Conservation (phyloP, 2,113 vertebrate genomes). For the Mandrillus leucophaeus region DNA sequence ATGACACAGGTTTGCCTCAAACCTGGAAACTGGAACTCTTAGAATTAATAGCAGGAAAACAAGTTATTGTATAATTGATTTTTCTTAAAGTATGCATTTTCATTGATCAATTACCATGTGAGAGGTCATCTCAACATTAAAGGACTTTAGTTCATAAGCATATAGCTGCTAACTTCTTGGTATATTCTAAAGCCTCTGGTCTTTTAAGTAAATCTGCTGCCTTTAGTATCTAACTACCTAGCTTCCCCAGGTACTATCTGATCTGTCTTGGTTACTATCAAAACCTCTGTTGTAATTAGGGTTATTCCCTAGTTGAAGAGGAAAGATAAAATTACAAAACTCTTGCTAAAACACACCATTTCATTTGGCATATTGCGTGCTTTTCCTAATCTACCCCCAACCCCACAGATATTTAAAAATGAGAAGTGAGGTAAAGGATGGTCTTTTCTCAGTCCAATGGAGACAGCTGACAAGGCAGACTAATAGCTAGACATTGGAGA, state of each 20-base stretch:
- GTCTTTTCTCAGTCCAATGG: neutral
- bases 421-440: neutral
- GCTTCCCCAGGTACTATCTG: neutral
- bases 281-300: neutral
- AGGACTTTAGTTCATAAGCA: neutral
- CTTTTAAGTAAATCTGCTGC: neutral
- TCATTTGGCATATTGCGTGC: neutral
- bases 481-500: neutral
- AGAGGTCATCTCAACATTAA: neutral
- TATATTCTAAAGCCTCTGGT: neutral
- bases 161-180: neutral
- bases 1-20: neutral
- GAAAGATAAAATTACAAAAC: slow-evolving; percentile 27
- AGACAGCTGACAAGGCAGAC: neutral
- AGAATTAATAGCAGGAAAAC: neutral
- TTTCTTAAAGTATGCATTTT: neutral
- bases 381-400: accelerated
- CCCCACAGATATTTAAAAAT: neutral
- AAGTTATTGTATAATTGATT: neutral
- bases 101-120: neutral
- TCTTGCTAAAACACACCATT: neutral
- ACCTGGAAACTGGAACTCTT: neutral
- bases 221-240: neutral
- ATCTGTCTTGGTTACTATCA: neutral
- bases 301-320: neutral